phyloP scores from a whole-genome alignment of 2,113 vertebrate genomes.

The Uropsilus gracilis region DNA sequence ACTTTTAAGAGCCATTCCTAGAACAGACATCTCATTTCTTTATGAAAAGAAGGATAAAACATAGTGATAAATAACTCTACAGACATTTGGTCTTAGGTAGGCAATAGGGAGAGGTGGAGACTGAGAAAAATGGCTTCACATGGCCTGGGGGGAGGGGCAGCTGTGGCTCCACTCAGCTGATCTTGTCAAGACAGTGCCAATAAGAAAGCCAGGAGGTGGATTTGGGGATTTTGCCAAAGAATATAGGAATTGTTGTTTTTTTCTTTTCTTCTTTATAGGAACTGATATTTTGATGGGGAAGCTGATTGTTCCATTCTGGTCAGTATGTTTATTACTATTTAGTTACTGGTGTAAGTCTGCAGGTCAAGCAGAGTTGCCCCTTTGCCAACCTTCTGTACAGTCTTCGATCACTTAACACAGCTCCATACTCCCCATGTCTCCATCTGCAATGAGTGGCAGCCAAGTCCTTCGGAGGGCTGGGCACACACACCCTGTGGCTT shows the following conservation, averaged over 20 bases:
- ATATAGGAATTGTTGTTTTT: background rate
- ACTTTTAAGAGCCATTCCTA: background rate
- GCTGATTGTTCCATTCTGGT: background rate
- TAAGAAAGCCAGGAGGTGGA: background rate
- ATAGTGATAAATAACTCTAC: background rate
- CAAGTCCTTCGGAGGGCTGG: rapidly evolving
- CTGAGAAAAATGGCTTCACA: rapidly evolving
- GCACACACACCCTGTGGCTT: background rate
- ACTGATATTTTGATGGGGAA: background rate
- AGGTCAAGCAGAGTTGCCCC: background rate
- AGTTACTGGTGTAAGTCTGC: background rate
- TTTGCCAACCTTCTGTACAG: background rate
- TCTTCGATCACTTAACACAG: background rate
- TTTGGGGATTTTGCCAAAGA: background rate
- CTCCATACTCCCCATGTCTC: background rate
- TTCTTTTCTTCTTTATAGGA: too few species aligned
- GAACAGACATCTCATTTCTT: background rate
- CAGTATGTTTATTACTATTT: background rate
- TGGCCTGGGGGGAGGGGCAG: rapidly evolving
- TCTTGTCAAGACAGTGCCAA: rapidly evolving
- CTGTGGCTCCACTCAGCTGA: rapidly evolving
- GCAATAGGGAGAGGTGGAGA: background rate
- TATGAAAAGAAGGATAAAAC: background rate
- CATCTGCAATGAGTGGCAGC: background rate
- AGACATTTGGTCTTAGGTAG: background rate